These are phyloP conservation scores for Pipistrellus pygmaeus DNA, from an alignment of 2,797 vertebrate species.

Conservation along the genomic window DNA sequence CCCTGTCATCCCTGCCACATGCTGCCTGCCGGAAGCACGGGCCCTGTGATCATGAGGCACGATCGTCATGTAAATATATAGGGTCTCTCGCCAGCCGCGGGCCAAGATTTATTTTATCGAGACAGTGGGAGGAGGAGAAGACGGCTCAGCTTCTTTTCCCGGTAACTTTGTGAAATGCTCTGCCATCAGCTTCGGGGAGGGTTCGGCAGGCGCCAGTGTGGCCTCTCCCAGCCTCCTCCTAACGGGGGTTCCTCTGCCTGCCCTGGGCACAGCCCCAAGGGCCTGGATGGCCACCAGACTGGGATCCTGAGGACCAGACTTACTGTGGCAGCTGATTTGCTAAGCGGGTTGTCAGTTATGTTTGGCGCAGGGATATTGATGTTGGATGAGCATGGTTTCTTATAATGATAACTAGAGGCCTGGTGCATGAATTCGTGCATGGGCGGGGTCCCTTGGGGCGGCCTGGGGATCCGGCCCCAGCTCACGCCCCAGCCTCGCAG, in stretches of 20 bases:
- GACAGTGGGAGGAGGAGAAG: constrained; percentile 12
- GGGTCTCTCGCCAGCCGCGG: constrained; percentile 70
- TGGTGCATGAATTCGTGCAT: too few species aligned
- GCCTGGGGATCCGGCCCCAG: too few species aligned
- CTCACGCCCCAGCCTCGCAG: too few species aligned
- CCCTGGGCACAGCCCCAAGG: not conserved
- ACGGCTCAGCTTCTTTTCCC: constrained; percentile 50
- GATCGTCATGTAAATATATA: constrained; percentile 85
- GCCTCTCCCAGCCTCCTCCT: not conserved
- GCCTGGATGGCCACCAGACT: not conserved
- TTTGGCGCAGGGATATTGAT: not conserved
- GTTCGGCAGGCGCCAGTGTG: not conserved
- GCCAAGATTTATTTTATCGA: constrained; percentile 85
- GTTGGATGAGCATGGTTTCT: not conserved
- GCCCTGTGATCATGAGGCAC: constrained; percentile 81
- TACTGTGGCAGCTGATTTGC: not conserved
- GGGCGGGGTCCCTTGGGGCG: too few species aligned
- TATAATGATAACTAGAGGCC: too few species aligned
- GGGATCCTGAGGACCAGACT: not conserved
- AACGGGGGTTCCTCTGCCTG: not conserved
- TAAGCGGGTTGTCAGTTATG: not conserved
- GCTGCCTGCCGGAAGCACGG: constrained; percentile 62
- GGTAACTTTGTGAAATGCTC: constrained; percentile 72
- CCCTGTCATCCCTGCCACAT: constrained; percentile 69
- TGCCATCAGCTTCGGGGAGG: constrained; percentile 37